Conservation (phyloP, 2,888 invertebrate species). For the Pogonocherus hispidulus region DNA sequence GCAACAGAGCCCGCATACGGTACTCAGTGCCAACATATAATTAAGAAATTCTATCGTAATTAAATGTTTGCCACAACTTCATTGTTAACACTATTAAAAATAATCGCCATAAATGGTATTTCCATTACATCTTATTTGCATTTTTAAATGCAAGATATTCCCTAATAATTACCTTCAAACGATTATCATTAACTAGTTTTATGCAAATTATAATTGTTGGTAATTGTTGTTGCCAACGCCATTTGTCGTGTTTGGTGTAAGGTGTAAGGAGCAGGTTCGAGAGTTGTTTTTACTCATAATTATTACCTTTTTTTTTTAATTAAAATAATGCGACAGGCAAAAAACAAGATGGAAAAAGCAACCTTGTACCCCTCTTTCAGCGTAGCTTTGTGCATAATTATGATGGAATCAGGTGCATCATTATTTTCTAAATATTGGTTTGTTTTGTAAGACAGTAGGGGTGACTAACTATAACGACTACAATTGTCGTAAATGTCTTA, state of each 20-base stretch:
- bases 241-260: neutral
- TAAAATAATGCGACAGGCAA: neutral
- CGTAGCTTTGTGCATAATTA: too few relatives aligned
- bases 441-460: too few relatives aligned
- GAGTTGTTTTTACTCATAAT: neutral
- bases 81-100: conserved; percentile 17
- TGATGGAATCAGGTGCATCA: too few relatives aligned
- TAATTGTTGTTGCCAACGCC: neutral
- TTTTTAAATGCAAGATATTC: neutral
- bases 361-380: too few relatives aligned
- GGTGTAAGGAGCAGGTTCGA: too few relatives aligned
- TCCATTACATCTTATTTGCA: neutral
- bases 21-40: neutral
- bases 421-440: too few relatives aligned
- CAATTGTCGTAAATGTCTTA: too few relatives aligned
- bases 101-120: neutral
- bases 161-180: conserved; percentile 1
- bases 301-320: neutral
- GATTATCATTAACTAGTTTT: conserved; percentile 8
- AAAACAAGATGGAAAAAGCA: too few relatives aligned
- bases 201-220: conserved; percentile 18
- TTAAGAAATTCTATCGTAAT: conserved; percentile 5
- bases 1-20: neutral
- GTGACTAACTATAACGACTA: too few relatives aligned
- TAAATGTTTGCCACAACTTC: neutral